phyloP scores from a whole-genome alignment of 2,113 vertebrate genomes.

The Hyaena hyaena region DNA sequence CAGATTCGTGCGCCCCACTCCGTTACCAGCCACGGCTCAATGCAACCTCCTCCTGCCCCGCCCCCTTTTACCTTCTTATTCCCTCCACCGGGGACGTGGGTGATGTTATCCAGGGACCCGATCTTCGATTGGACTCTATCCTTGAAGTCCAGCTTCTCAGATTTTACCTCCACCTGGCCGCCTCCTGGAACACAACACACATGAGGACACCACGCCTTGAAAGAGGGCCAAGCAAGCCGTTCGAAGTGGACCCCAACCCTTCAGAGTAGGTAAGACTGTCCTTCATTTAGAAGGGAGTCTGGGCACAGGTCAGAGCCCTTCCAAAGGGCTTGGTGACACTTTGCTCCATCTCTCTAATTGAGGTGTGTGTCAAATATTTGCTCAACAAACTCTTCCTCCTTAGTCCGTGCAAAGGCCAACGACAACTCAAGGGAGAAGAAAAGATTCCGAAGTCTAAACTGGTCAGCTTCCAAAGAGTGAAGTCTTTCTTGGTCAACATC shows the following conservation, averaged over 20 bases:
- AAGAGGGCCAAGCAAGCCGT: background rate
- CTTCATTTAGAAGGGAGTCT: background rate
- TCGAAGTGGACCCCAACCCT: background rate
- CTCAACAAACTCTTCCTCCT: background rate
- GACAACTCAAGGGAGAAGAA: background rate
- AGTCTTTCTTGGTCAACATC: background rate
- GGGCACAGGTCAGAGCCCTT: background rate
- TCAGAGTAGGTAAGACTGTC: background rate
- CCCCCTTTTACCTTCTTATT: slow-evolving; percentile 89
- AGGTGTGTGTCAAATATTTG: background rate
- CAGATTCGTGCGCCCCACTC: background rate
- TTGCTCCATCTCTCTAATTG: background rate
- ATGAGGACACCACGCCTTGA: background rate
- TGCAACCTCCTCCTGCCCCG: fast-evolving
- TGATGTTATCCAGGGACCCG: slow-evolving; percentile 96
- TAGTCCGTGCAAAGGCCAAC: background rate
- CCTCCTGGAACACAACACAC: slow-evolving; percentile 88
- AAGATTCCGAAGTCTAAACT: background rate
- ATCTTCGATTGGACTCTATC: slow-evolving; percentile 96
- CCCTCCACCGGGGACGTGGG: slow-evolving; percentile 95
- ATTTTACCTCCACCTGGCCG: slow-evolving; percentile 96
- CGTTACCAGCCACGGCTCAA: fast-evolving
- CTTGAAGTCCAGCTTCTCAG: slow-evolving; percentile 97
- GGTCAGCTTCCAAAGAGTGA: background rate
- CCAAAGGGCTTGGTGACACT: background rate